phyloP scores from a whole-genome alignment of 64 coral and sea anemone genomes.

The Actinia tenebrosa region DNA sequence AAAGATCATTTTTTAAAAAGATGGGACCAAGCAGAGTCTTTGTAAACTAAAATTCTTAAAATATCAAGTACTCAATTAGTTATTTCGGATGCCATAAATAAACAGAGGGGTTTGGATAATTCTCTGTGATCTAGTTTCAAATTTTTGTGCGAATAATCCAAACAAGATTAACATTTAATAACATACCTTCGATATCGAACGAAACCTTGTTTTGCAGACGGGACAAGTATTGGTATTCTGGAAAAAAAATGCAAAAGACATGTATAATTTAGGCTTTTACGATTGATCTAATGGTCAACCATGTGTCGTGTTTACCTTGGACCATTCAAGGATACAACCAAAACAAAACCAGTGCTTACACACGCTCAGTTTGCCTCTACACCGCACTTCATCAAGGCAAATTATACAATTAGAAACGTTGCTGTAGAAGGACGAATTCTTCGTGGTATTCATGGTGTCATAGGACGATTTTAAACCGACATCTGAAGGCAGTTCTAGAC shows the following conservation, averaged over 20 bases:
- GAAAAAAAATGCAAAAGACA: slow-evolving; percentile 26
- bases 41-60: slow-evolving; percentile 1
- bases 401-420: slow-evolving; percentile 73
- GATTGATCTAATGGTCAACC: slow-evolving; percentile 8
- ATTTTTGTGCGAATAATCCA: background rate
- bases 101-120: background rate
- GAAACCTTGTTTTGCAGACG: slow-evolving; percentile 91
- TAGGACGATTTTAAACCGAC: slow-evolving; percentile 16
- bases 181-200: slow-evolving; percentile 96
- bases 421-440: slow-evolving; percentile 1
- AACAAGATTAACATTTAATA: slow-evolving; percentile 21
- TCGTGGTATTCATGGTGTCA: slow-evolving; percentile 3
- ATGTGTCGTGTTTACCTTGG: slow-evolving; percentile 58
- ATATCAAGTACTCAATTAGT: background rate
- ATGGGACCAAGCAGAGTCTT: background rate
- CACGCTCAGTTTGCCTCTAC: slow-evolving; percentile 89
- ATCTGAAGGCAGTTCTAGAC: slow-evolving; percentile 33
- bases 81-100: background rate
- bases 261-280: slow-evolving; percentile 21
- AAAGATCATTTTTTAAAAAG: background rate
- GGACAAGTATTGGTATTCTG: slow-evolving; percentile 99
- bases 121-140: background rate
- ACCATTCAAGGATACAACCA: slow-evolving; percentile 88
- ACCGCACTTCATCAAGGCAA: slow-evolving; percentile 86
- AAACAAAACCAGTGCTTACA: slow-evolving; percentile 99